Evolutionary conservation across 2,888 invertebrate genomes (phyloP).

Genomic region (Drosophila nigricruria): DNA sequence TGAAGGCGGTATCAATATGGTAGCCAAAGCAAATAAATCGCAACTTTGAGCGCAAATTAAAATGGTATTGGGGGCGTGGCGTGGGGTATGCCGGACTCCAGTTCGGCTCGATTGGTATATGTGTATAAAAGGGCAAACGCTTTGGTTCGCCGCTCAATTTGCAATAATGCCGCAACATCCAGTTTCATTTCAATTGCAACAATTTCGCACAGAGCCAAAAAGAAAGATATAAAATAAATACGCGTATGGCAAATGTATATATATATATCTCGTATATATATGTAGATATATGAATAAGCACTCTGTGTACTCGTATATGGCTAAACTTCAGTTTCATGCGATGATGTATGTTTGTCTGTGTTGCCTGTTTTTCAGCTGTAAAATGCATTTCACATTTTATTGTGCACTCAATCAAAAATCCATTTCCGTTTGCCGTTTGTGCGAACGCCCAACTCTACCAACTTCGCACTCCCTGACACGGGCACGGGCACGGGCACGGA

Average conservation of each 20-base stretch:
- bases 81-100: background rate
- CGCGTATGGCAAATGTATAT: slow-evolving; percentile 6
- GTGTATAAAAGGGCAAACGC: slow-evolving; percentile 32
- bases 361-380: slow-evolving; percentile 64
- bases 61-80: slow-evolving; percentile 38
- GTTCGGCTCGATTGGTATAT: background rate
- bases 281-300: slow-evolving; percentile 17
- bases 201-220: slow-evolving; percentile 45
- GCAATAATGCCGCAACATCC: slow-evolving; percentile 57
- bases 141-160: slow-evolving; percentile 61
- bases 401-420: slow-evolving; percentile 80
- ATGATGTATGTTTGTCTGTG: slow-evolving; percentile 35
- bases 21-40: slow-evolving; percentile 63
- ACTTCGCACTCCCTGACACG: slow-evolving; percentile 7
- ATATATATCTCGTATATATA: background rate
- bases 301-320: slow-evolving; percentile 23
- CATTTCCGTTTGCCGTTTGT: slow-evolving; percentile 76
- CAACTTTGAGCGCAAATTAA: slow-evolving; percentile 67
- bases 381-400: slow-evolving; percentile 80
- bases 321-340: slow-evolving; percentile 52
- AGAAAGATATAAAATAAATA: slow-evolving; percentile 27
- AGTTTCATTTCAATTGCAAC: slow-evolving; percentile 65
- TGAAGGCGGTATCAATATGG: slow-evolving; percentile 63
- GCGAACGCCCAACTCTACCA: slow-evolving; percentile 20
- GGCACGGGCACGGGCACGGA: background rate